Conservation (phyloP, 2,797 vertebrate species). For the Scyliorhinus canicula region DNA sequence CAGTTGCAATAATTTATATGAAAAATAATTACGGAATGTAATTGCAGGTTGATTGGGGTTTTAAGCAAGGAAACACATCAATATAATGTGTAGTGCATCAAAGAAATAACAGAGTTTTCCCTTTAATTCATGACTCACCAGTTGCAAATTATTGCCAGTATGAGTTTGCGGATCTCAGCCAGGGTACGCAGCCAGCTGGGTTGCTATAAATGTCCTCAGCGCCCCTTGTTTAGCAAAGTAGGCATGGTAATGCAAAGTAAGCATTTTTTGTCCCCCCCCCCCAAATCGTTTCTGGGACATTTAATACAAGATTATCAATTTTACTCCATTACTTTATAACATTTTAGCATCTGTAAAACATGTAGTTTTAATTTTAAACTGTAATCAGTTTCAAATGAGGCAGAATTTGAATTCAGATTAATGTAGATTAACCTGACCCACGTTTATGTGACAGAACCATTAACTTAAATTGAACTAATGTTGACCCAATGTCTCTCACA, state of each 20-base stretch:
- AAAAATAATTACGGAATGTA: neutral
- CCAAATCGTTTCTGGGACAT: neutral
- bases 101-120: neutral
- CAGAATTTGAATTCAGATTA: neutral
- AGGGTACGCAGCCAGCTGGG: neutral
- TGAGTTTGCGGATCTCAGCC: neutral
- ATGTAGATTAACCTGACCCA: neutral
- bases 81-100: neutral
- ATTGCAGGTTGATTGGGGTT: neutral
- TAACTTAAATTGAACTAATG: neutral
- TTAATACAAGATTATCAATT: neutral
- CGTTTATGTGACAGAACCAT: neutral
- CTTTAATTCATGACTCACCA: neutral
- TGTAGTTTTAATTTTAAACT: neutral
- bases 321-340: neutral
- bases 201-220: neutral
- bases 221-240: neutral
- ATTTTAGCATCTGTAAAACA: neutral
- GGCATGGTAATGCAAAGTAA: neutral
- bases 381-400: neutral
- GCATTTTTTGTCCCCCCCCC: no score
- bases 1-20: neutral
- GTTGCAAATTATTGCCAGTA: neutral
- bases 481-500: neutral
- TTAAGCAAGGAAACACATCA: neutral